Evolutionary conservation across 2,797 vertebrate genomes (phyloP), one percentile per base, ranked within the genome.

Genomic region (Propithecus deckenii): DNA sequence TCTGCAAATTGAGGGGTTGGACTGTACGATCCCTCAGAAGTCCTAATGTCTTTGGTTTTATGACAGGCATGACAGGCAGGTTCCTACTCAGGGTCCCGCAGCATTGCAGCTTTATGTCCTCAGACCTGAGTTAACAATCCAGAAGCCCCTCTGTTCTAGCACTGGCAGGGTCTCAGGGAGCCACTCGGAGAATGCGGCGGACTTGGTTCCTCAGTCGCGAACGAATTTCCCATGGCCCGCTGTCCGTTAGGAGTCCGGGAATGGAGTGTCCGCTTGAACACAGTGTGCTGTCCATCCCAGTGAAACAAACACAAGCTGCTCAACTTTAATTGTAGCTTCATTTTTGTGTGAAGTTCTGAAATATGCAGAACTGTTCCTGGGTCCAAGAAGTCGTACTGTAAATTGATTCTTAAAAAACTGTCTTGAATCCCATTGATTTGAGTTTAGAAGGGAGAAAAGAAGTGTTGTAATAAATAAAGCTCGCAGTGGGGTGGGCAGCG

Each of bases 241-340:
- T 98, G 94, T 97, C 93, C 80, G 65, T 80, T 94, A 91, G 48
- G 92, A 97, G 92, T 13, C 61, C 4, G 8, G 30, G 46, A 69
- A 32, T 5, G 15, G 50, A n/a, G n/a, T 0, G 1, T 63, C 41
- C 43, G 0, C 22, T 52, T 20, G 32, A 32, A 23, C 35, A 10
- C 48, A 7, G 2, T 0, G 14, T 7, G 17, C 12, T 46, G 20
- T 65, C 57, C n/a, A 1, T 46, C 18, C 1, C 0, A 3, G 13
- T 8, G 32, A n/a, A 59, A 35, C 12, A 59, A 4, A 25, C 25
- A 4, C 1, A 0, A 10, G 52, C 0, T 28, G 30, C 59, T n/a
- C 17, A 22, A 4, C 25, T 86, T 72, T 61, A 43, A 48, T 55
- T 69, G 72, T 35, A 32, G 7, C 57, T 88, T 91, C 63, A 20